Evolutionary conservation across 2,113 vertebrate species (phyloP).

Genomic region (Turdus rufiventris): DNA sequence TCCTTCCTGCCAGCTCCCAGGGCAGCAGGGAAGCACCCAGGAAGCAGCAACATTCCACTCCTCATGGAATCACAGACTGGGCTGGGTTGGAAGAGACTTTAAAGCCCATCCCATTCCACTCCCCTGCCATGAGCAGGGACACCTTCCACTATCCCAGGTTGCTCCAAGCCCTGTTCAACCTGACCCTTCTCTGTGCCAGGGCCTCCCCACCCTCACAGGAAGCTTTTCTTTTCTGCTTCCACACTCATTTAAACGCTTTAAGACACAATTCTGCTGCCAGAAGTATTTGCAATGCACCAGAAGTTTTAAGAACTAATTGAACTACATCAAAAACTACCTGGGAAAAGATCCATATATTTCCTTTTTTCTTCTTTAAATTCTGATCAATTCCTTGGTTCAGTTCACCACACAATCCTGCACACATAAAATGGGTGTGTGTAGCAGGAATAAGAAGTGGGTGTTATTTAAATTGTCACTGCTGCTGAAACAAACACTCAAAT

Average conservation of each 20-base stretch:
- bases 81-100: neutral
- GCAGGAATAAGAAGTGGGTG: conserved; percentile 14
- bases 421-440: neutral
- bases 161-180: neutral
- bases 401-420: neutral
- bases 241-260: neutral
- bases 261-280: neutral
- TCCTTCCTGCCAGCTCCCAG: neutral
- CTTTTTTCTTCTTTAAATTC: neutral
- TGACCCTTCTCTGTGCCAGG: neutral
- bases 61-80: neutral
- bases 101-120: neutral
- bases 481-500: conserved; percentile 24
- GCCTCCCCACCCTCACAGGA: neutral
- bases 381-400: neutral
- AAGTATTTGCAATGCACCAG: neutral
- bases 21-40: neutral
- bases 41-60: neutral
- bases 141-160: neutral
- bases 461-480: conserved; percentile 27
- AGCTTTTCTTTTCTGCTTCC: neutral
- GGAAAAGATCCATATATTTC: neutral
- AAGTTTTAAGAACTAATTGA: neutral
- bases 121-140: neutral
- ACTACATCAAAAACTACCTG: neutral